Percentiles rank a stretch among this genome's conserved stretches.
These are phyloP conservation scores for Lucinisca nassula DNA, from an alignment of 2,888 invertebrate species.

Conservation along the genomic window DNA sequence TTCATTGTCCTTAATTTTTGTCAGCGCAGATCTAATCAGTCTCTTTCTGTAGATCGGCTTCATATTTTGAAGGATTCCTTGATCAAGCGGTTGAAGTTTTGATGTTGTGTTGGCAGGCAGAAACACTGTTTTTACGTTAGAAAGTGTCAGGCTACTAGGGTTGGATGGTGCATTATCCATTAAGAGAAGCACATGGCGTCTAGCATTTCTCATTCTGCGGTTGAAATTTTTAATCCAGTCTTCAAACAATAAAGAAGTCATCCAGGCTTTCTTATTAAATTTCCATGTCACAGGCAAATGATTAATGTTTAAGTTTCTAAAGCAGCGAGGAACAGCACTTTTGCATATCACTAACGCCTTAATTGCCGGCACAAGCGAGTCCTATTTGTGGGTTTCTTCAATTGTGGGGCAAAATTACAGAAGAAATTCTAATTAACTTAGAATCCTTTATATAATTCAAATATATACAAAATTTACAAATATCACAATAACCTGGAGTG, in stretches of 20 bases:
- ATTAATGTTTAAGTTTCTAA: constrained; percentile 45
- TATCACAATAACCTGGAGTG: too few species aligned
- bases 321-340: constrained; percentile 34
- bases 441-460: too few species aligned
- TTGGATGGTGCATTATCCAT: constrained; percentile 63
- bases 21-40: too few species aligned
- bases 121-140: constrained; percentile 48
- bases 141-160: constrained; percentile 42
- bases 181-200: constrained; percentile 28
- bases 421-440: too few species aligned
- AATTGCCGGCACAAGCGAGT: too few species aligned
- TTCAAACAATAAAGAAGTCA: constrained; percentile 59
- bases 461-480: too few species aligned
- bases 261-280: constrained; percentile 67
- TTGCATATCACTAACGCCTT: constrained; percentile 63
- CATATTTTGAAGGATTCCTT: constrained; percentile 66
- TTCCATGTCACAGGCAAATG: constrained; percentile 35
- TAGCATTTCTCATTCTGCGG: constrained; percentile 34
- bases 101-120: constrained; percentile 68
- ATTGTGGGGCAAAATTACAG: too few species aligned
- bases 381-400: too few species aligned
- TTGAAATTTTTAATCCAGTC: constrained; percentile 53
- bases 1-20: too few species aligned
- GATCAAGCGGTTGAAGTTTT: constrained; percentile 69
- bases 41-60: too few species aligned